These are phyloP conservation scores for Phoenoteleia sp. DNA, from an alignment of 2,888 invertebrate species.

Conservation along the genomic window DNA sequence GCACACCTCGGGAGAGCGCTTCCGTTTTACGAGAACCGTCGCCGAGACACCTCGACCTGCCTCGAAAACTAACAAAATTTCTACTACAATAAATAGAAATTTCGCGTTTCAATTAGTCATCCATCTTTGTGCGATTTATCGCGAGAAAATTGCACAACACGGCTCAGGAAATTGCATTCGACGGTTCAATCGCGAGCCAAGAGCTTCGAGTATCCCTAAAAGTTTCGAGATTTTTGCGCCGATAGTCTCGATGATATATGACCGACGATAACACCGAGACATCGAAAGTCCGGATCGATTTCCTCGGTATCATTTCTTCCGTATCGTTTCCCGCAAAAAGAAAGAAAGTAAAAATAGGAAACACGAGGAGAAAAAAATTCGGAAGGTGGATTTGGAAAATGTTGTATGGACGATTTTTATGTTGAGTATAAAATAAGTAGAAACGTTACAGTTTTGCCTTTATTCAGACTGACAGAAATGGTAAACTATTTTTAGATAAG, in stretches of 20 bases:
- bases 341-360: constrained; percentile 37
- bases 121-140: constrained; percentile 17
- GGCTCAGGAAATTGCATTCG: constrained; percentile 82
- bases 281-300: constrained; percentile 83
- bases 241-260: constrained; percentile 85
- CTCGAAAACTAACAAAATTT: not conserved
- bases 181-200: constrained; percentile 75
- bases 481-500: too few relatives aligned
- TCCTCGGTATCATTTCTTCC: constrained; percentile 75
- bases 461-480: too few relatives aligned
- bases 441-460: too few relatives aligned
- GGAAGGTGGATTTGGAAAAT: constrained; percentile 16
- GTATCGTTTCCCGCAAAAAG: constrained; percentile 68
- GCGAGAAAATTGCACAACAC: constrained; percentile 10
- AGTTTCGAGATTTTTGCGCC: constrained; percentile 82
- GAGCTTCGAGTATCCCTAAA: constrained; percentile 76
- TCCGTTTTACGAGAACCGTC: constrained; percentile 76
- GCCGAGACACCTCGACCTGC: constrained; percentile 50
- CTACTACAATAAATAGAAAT: not conserved
- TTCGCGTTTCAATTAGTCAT: constrained; percentile 43
- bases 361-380: constrained; percentile 62
- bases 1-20: constrained; percentile 67
- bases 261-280: constrained; percentile 85
- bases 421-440: not conserved
- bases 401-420: not conserved